Percentiles rank a stretch among this genome's conserved stretches.
Evolutionary conservation across 2,797 vertebrate genomes (phyloP).

Genomic region (Falco berigora): DNA sequence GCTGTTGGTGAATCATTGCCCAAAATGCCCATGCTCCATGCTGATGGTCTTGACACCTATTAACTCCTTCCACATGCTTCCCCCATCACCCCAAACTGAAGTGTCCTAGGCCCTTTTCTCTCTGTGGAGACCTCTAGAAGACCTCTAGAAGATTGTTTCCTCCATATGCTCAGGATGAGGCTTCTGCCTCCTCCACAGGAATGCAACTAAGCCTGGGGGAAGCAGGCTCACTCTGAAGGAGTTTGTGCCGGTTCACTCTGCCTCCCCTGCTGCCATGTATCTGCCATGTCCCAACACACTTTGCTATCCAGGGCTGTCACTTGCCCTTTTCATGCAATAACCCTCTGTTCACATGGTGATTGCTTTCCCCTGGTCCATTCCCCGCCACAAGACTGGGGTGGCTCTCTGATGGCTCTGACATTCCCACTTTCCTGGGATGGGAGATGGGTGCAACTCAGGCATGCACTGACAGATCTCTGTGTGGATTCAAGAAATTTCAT

Average conservation of each 20-base stretch:
- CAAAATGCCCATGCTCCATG: too few relatives aligned
- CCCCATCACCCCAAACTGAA: neutral
- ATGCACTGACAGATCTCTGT: rapidly evolving
- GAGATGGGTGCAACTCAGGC: neutral
- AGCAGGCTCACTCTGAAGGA: neutral
- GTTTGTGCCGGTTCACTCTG: neutral
- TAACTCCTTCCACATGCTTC: neutral
- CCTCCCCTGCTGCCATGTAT: neutral
- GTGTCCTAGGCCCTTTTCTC: neutral
- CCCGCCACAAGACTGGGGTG: neutral
- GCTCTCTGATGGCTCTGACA: neutral
- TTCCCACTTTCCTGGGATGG: neutral
- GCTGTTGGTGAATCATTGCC: neutral
- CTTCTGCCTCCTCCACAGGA: neutral
- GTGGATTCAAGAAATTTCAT: neutral
- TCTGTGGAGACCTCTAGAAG: neutral
- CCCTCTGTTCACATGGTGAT: neutral
- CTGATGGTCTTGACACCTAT: neutral
- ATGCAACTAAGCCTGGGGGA: neutral
- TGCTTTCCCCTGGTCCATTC: neutral
- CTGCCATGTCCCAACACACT: neutral
- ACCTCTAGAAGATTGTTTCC: neutral
- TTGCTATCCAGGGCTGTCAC: neutral
- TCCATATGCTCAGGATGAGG: neutral
- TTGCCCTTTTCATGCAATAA: neutral